Conservation (phyloP, 1,140 invertebrate genomes). For the Xylocopa sonorina region DNA sequence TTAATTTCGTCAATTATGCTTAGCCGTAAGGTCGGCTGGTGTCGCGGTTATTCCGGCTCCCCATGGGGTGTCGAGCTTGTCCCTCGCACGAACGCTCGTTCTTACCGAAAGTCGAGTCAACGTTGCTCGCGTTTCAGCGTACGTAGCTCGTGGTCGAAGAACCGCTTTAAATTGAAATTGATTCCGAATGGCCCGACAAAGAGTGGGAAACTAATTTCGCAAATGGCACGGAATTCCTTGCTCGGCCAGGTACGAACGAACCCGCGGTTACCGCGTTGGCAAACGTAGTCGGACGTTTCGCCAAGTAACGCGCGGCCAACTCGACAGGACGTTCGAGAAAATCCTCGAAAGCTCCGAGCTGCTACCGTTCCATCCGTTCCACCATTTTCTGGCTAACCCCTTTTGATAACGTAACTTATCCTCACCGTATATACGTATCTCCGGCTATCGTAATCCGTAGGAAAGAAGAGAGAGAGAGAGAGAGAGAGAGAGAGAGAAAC, state of each 20-base stretch:
- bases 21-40: too few relatives aligned
- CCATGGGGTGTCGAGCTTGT: background rate
- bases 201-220: slow-evolving; percentile 18
- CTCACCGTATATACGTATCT: too few relatives aligned
- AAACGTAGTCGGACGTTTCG: background rate
- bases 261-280: background rate
- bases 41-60: background rate
- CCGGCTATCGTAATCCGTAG: too few relatives aligned
- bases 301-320: background rate
- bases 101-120: background rate
- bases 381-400: too few relatives aligned
- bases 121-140: too few relatives aligned
- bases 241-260: background rate
- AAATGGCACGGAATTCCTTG: slow-evolving; percentile 1
- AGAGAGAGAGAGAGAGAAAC: too few relatives aligned
- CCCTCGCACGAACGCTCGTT: background rate
- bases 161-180: background rate
- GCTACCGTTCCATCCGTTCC: background rate
- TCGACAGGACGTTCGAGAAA: background rate
- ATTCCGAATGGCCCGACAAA: background rate
- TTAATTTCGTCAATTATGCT: slow-evolving; percentile 1
- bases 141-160: too few relatives aligned
- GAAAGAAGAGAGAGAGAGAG: too few relatives aligned
- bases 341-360: background rate
- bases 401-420: too few relatives aligned